These are phyloP conservation scores for Novumbra hubbsi DNA, from an alignment of 2,797 vertebrate species.

Conservation along the genomic window DNA sequence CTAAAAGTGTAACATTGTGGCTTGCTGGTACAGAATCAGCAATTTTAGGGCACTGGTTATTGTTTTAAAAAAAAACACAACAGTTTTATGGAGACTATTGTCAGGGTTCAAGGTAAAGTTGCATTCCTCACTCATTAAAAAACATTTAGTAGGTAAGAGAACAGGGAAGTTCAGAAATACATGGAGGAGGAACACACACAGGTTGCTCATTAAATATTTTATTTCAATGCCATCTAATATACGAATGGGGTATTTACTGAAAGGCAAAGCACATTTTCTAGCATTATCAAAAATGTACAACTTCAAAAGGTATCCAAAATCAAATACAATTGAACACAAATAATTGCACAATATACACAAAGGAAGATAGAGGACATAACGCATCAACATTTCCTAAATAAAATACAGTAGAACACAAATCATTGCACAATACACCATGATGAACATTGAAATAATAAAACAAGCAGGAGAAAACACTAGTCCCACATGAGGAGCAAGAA, in stretches of 20 bases:
- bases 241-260: constrained; percentile 32
- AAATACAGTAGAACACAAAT: not conserved
- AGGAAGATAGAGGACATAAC: constrained; percentile 37
- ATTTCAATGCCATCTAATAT: constrained; percentile 66
- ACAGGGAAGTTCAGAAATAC: constrained; percentile 40
- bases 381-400: not conserved
- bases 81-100: not conserved
- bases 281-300: constrained; percentile 53
- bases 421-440: not conserved
- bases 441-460: not conserved
- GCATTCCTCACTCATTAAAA: not conserved
- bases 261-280: constrained; percentile 66
- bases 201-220: constrained; percentile 30
- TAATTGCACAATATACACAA: constrained; percentile 49
- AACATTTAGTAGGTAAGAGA: constrained; percentile 19
- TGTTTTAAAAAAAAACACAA: not conserved
- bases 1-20: not conserved
- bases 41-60: not conserved
- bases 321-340: constrained; percentile 61
- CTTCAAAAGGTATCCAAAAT: constrained; percentile 39
- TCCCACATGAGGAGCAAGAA: constrained; percentile 33
- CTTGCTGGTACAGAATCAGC: not conserved
- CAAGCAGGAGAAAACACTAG: constrained; percentile 44
- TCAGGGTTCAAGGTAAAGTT: not conserved
- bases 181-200: constrained; percentile 51